Evolutionary conservation across 2,888 invertebrate species (phyloP).

Genomic region (Diploptera punctata): DNA sequence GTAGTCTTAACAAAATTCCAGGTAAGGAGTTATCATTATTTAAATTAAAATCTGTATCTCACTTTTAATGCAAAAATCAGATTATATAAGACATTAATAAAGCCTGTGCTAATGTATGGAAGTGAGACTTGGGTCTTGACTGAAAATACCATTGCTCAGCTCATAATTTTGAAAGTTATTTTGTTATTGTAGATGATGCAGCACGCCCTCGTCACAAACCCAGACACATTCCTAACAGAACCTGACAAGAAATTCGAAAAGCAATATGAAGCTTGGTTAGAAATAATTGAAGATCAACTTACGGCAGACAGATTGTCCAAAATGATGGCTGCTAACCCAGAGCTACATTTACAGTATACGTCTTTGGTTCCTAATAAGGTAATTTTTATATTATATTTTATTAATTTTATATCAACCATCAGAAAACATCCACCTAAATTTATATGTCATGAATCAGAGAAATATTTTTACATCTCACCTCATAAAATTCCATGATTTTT

Average conservation of each 20-base stretch:
- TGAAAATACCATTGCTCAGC: background rate
- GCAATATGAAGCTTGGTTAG: conserved; percentile 66
- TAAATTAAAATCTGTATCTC: background rate
- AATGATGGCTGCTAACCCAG: conserved; percentile 65
- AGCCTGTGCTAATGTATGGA: too few species aligned
- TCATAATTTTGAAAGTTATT: too few species aligned
- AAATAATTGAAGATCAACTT: conserved; percentile 60
- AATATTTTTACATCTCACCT: too few species aligned
- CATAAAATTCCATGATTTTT: too few species aligned
- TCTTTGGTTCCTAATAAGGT: conserved; percentile 71
- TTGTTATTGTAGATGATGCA: conserved; percentile 65
- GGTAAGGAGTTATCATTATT: conserved; percentile 51
- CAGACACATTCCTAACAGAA: conserved; percentile 74
- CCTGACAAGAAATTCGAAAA: conserved; percentile 63
- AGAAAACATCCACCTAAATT: too few species aligned
- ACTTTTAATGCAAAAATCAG: too few species aligned
- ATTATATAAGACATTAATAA: too few species aligned
- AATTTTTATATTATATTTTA: too few species aligned
- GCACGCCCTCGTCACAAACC: conserved; percentile 73
- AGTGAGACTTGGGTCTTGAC: too few species aligned
- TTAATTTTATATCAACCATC: too few species aligned
- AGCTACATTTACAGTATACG: conserved; percentile 66
- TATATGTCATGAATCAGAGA: too few species aligned
- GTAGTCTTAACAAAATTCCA: conserved; percentile 67
- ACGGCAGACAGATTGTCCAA: conserved; percentile 66